Evolutionary conservation across 2,888 invertebrate genomes (phyloP), one percentile per base, ranked within the genome.

Genomic region (Tolmerus cingulatus): DNA sequence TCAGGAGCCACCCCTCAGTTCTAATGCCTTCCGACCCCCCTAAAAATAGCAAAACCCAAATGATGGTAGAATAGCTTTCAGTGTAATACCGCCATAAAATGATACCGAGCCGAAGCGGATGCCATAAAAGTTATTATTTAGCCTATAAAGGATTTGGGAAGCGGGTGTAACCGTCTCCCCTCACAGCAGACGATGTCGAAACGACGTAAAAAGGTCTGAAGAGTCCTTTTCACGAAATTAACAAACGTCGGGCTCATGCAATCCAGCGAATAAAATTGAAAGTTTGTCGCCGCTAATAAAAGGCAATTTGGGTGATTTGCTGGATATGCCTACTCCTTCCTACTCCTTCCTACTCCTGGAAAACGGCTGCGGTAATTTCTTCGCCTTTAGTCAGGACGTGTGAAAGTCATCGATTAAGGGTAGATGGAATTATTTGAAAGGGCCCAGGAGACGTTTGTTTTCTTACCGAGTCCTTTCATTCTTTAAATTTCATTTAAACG

Each of bases 241-340:
- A 81, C 66, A 19, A 66, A 66, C 66, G 8, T 23, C 19, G 30
- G 51, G 34, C 30, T 81, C 81, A 30, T 81, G 81, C 81, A 55
- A 81, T 30, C 30, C 81, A 14, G 14, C 30, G 14, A 78, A 78
- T 78, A 78, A 78, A 78, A 78, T 78, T 78, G 78, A 78, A 78
- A 78, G 78, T 78, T 78, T 78, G 78, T 78, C 78, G 78, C 78
- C 43, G 19, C 37, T 78, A 78, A 78, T 78, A 78, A 78, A 78
- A 78, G 78, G 78, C 37, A 78, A 78, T 78, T 78, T 78, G 43
- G 78, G 19, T 37, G 77, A 37, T 77, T 77, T 78, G 23, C 27
- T 66, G 27, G 66, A 19, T 19, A n/a, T 81, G 23, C n/a, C 16
- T n/a, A 23, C 30, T 8, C 7, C 27, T 9, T 7, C 1, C 8